Evolutionary conservation across 2,888 invertebrate species (phyloP), one percentile per base, ranked within the genome.

Genomic region (Napeogenes sylphis): DNA sequence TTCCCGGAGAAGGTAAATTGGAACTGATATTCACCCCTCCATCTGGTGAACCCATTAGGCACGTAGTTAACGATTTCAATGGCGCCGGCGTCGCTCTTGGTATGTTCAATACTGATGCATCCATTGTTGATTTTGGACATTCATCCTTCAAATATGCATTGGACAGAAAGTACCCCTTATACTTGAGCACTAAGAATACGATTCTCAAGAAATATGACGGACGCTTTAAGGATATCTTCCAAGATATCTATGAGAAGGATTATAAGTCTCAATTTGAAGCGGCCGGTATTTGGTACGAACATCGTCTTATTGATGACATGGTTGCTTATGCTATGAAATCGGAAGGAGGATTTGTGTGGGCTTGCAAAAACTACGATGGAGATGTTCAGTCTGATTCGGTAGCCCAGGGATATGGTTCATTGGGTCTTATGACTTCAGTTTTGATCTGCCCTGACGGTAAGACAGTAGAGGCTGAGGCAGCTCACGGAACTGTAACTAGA

Each of bases 351-450:
- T 99, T 99, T 84, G 98, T 99, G 0, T 99, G 99, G 99, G 98
- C 99, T 8, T 99, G 99, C 87, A 99, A 99, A 85, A 99, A 99
- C 86, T 99, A 99, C 82, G 99, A 99, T 79, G 99, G 99, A 53
- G 99, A 99, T 87, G 99, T 99, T 0, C 99, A 99, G 85, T 98
- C 98, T 0, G 99, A 99, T 85, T 97, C 98, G 0, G 97, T 99
- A 38, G 99, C 99, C 65, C 99, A 99, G 89, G 99, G 98, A 45
- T 97, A 95, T 74, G 97, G 99, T 13, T 99, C 98, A 0, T 91
- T 99, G 64, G 99, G 99, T 71, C 92, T 99, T 72, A 99, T 99
- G 99, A 99, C 99, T 0, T 98, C 98, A 13, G 99, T 99, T 1
- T 91, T 99, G 53, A 86, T 99, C 61, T 98, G 98, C 79, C 99